phyloP scores from a whole-genome alignment of 2,113 vertebrate genomes.

The Isurus oxyrinchus region DNA sequence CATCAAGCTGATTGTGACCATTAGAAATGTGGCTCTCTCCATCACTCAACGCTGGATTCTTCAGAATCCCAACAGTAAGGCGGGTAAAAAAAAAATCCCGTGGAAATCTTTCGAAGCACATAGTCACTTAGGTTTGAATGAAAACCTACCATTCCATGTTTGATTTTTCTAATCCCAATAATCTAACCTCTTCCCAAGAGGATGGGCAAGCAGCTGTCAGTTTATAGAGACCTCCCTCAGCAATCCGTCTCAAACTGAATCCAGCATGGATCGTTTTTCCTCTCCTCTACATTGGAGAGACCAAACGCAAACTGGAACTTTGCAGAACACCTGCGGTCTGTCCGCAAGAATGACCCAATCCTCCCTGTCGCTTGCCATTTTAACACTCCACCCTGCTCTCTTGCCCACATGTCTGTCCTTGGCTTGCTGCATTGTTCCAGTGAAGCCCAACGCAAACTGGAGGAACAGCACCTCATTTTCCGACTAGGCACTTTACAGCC shows the following conservation, averaged over 20 bases:
- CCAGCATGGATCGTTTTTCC: neutral
- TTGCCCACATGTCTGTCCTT: too few relatives aligned
- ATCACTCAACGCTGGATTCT: neutral
- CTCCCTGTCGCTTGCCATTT: too few relatives aligned
- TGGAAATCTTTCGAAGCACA: neutral
- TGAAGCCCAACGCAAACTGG: too few relatives aligned
- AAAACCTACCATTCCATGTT: neutral
- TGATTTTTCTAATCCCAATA: neutral
- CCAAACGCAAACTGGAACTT: too few relatives aligned
- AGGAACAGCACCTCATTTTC: too few relatives aligned
- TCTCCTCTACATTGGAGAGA: too few relatives aligned
- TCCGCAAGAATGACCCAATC: too few relatives aligned
- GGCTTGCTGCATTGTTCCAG: too few relatives aligned
- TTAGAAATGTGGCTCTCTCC: neutral
- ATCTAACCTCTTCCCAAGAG: neutral
- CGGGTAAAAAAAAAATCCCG: neutral
- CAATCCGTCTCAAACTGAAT: neutral
- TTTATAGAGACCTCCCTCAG: too few relatives aligned
- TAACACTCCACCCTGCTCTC: too few relatives aligned
- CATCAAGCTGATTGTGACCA: neutral
- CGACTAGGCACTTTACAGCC: too few relatives aligned
- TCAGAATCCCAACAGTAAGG: neutral
- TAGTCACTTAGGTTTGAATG: neutral
- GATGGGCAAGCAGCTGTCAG: neutral
- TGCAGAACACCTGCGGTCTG: too few relatives aligned